phyloP scores from a whole-genome alignment of 2,797 vertebrate species.

The Eulemur rubriventer region DNA sequence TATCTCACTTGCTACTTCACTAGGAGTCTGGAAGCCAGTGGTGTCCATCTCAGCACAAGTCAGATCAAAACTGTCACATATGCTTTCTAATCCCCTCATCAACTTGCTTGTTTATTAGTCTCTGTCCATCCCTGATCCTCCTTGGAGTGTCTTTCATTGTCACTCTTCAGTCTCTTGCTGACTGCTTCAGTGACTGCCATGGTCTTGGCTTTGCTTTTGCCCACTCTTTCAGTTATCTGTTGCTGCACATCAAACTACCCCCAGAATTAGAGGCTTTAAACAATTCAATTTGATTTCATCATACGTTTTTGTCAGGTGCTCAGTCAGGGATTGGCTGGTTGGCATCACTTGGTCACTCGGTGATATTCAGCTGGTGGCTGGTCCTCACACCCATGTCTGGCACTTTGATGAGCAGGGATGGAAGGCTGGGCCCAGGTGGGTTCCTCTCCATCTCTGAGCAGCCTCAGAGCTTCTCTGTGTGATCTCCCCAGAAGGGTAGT shows the following conservation, averaged over 20 bases:
- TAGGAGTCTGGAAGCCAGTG: not conserved
- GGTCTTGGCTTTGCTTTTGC: not conserved
- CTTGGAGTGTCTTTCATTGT: not conserved
- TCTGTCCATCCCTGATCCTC: not conserved
- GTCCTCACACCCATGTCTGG: not conserved
- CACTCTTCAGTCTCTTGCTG: not conserved
- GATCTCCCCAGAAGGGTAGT: not conserved
- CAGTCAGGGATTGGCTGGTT: not conserved
- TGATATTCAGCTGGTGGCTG: not conserved
- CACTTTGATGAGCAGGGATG: not conserved
- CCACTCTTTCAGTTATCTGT: not conserved
- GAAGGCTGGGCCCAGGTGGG: not conserved
- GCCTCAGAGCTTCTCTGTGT: not conserved
- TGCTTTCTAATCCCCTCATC: not conserved
- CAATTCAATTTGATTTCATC: not conserved
- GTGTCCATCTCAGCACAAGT: not conserved
- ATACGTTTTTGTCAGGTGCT: not conserved
- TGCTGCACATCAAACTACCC: not conserved
- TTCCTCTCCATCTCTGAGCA: not conserved
- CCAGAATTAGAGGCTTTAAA: not conserved
- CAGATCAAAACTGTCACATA: not conserved
- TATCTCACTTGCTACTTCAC: not conserved
- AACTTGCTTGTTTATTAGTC: not conserved
- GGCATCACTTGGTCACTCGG: not conserved
- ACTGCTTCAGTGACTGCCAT: not conserved